Evolutionary conservation across 2,888 invertebrate genomes (phyloP).

Genomic region (Drosophila tripunctata): DNA sequence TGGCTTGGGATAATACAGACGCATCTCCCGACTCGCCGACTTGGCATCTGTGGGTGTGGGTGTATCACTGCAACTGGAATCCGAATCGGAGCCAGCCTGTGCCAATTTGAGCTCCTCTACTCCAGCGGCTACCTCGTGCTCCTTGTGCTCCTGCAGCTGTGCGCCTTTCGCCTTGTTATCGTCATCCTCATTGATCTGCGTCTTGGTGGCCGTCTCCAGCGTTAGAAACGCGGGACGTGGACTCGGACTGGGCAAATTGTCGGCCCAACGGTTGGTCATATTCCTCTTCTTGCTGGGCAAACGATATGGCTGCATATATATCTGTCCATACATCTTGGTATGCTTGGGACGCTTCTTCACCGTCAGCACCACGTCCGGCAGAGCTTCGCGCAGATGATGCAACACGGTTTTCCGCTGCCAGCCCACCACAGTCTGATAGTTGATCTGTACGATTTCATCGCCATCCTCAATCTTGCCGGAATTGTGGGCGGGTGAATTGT

Average conservation of each 20-base stretch:
- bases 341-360: conserved; percentile 93
- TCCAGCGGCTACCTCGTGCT: too few relatives aligned
- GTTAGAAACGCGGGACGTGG: conserved; percentile 87
- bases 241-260: conserved; percentile 88
- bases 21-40: conserved; percentile 81
- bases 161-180: conserved; percentile 8
- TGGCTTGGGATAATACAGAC: conserved; percentile 91
- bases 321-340: conserved; percentile 90
- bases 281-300: conserved; percentile 89
- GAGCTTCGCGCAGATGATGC: conserved; percentile 89
- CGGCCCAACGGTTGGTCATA: conserved; percentile 87
- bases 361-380: conserved; percentile 92
- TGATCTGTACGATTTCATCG: conserved; percentile 97
- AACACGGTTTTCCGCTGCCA: conserved; percentile 93
- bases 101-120: too few relatives aligned
- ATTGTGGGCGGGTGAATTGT: conserved; percentile 95
- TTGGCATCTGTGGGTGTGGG: conserved; percentile 85
- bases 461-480: conserved; percentile 97
- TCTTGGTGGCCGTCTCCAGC: conserved; percentile 54
- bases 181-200: conserved; percentile 10
- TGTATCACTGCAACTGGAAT: conserved; percentile 86
- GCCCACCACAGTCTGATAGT: conserved; percentile 90
- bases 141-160: conserved; percentile 3
- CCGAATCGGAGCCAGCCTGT: conserved; percentile 80
- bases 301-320: conserved; percentile 88